Conservation (phyloP, 2,797 vertebrate species). For the Lateolabrax maculatus region DNA sequence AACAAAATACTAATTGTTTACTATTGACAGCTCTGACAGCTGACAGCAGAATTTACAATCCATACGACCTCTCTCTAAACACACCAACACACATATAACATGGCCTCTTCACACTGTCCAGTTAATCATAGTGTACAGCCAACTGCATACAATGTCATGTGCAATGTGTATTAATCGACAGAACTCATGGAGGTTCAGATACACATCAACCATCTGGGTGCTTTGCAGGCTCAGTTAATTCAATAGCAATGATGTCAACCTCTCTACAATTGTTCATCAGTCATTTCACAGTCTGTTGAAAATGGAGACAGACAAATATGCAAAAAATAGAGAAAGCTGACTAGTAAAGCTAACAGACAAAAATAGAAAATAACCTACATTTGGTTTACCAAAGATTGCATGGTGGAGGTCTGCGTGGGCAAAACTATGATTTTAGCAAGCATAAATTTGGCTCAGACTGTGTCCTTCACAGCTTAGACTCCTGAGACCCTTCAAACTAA, state of each 20-base stretch:
- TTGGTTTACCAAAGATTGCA: conserved; percentile 41
- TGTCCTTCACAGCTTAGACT: not conserved
- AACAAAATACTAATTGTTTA: conserved; percentile 6
- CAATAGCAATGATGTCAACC: not conserved
- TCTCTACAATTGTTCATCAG: conserved; percentile 12
- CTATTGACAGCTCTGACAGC: not conserved
- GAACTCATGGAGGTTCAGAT: not conserved
- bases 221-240: conserved; percentile 25
- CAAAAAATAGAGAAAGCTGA: conserved; percentile 12
- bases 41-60: conserved; percentile 1
- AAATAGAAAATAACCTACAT: conserved; percentile 39
- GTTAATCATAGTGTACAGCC: not conserved
- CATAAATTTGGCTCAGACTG: not conserved
- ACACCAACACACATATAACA: not conserved
- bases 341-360: not conserved
- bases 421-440: conserved; percentile 23
- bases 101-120: not conserved
- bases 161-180: not conserved
- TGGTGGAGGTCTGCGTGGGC: not conserved
- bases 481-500: not conserved
- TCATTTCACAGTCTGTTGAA: conserved; percentile 31
- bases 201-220: conserved; percentile 6
- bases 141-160: conserved; percentile 16
- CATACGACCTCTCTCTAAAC: not conserved
- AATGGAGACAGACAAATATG: conserved; percentile 29